Percentiles rank a stretch among this genome's conserved stretches.
Evolutionary conservation across 2,888 invertebrate genomes (phyloP).

Genomic region (Cyaniris semiargus): DNA sequence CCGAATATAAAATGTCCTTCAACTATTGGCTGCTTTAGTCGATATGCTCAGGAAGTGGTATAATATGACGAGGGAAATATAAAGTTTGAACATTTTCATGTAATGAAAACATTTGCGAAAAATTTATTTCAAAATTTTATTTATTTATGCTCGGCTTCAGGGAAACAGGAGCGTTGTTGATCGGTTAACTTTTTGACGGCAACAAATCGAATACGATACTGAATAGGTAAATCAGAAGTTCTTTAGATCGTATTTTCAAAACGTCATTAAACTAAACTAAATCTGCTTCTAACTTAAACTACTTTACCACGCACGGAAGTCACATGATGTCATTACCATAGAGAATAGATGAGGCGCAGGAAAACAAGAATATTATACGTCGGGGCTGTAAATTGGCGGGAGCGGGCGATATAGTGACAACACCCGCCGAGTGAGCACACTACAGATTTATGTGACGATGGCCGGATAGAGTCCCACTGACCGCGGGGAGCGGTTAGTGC

Average conservation of each 20-base stretch:
- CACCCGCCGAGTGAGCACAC: slow-evolving; percentile 12
- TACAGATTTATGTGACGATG: slow-evolving; percentile 21
- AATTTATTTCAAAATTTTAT: no score
- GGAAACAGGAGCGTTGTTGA: no score
- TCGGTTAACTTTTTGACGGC: no score
- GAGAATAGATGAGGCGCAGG: neutral
- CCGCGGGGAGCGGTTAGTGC: neutral
- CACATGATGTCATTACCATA: neutral
- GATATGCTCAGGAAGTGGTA: neutral
- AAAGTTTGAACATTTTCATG: no score
- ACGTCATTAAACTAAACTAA: no score
- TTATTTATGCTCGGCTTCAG: no score
- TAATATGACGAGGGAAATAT: no score
- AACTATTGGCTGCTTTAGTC: neutral
- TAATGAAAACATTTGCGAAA: no score
- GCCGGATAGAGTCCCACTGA: neutral
- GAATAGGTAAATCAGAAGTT: no score
- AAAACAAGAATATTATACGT: slow-evolving; percentile 20
- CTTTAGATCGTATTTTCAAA: no score
- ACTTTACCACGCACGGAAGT: neutral
- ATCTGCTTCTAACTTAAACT: neutral
- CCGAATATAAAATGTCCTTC: neutral
- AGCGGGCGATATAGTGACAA: slow-evolving; percentile 10
- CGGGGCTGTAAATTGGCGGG: slow-evolving; percentile 12
- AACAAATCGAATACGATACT: no score